phyloP scores from a whole-genome alignment of 1,140 invertebrate species.

The Venturia canescens region DNA sequence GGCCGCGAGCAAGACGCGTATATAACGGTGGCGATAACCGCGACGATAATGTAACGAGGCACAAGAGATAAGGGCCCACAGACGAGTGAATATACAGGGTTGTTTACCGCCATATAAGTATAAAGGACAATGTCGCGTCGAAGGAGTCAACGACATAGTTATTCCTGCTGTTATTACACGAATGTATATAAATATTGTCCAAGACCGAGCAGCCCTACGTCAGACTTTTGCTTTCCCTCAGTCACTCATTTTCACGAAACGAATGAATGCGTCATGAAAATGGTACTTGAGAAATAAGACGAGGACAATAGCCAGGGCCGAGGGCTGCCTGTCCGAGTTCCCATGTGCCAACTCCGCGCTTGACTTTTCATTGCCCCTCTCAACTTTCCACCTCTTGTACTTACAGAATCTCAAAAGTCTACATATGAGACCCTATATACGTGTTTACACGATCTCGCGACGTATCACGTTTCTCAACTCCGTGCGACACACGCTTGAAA shows the following conservation, averaged over 20 bases:
- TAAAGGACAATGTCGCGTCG: conserved; percentile 5
- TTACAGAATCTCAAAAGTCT: not conserved
- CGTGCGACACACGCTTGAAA: conserved; percentile 11
- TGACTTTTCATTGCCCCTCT: conserved; percentile 32
- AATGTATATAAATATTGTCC: not conserved
- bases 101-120: conserved; percentile 2
- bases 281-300: not conserved
- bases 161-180: not conserved
- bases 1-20: conserved; percentile 48
- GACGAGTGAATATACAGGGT: conserved; percentile 10
- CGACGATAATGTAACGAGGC: conserved; percentile 67
- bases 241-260: too few species aligned
- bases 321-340: not conserved
- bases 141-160: conserved; percentile 49
- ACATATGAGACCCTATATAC: not conserved
- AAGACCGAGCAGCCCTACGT: not conserved
- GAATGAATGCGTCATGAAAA: not conserved
- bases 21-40: conserved; percentile 56
- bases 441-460: conserved; percentile 9
- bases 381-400: conserved; percentile 20
- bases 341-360: not conserved
- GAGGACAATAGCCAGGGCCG: not conserved
- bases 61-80: conserved; percentile 54
- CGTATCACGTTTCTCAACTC: conserved; percentile 34
- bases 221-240: too few species aligned